phyloP scores from a whole-genome alignment of 2,797 vertebrate genomes.

The Galaxias olidus region DNA sequence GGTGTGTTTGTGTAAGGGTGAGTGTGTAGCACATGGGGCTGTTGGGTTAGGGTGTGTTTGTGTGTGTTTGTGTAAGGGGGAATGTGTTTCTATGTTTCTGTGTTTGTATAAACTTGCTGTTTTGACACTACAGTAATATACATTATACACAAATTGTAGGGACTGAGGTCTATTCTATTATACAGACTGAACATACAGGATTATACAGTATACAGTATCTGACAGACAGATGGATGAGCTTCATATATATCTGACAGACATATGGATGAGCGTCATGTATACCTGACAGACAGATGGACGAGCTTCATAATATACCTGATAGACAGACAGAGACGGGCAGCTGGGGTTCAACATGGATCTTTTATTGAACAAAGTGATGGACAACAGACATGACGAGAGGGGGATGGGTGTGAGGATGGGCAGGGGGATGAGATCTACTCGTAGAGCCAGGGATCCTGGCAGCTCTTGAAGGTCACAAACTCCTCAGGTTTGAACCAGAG shows the following conservation, averaged over 20 bases:
- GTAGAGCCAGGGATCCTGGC: constrained; percentile 79
- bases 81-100: background rate
- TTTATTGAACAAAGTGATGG: constrained; percentile 8
- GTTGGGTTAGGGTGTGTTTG: constrained; percentile 6
- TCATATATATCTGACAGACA: no score
- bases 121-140: background rate
- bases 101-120: constrained; percentile 28
- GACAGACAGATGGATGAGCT: no score
- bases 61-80: background rate
- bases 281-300: no score
- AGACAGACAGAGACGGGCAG: no score
- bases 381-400: background rate
- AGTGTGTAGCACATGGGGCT: no score
- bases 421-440: constrained; percentile 66
- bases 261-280: no score
- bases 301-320: no score
- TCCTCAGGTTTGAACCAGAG: constrained; percentile 89
- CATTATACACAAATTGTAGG: no score
- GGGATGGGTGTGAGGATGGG: background rate
- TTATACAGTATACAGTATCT: no score
- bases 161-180: no score
- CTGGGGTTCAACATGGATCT: background rate
- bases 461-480: constrained; percentile 78
- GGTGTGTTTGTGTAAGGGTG: background rate
- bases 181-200: no score